Evolutionary conservation across 2,797 vertebrate species (phyloP).

Genomic region (Hephaestus fuliginosus): DNA sequence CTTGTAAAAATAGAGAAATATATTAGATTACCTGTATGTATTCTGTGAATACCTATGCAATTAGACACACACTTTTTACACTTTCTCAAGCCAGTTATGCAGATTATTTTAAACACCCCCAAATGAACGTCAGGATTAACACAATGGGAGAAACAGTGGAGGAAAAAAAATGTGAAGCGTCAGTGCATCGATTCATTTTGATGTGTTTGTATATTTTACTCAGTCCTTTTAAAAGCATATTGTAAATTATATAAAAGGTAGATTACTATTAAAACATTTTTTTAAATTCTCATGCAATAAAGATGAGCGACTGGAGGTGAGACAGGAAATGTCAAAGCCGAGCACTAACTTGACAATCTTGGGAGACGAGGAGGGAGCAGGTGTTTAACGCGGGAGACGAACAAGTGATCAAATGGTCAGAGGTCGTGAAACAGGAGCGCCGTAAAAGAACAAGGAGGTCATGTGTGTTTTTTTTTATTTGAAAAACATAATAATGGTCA

Average conservation of each 20-base stretch:
- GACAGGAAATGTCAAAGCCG: conserved; percentile 49
- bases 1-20: conserved; percentile 40
- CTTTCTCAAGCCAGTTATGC: conserved; percentile 40
- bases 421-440: conserved; percentile 56
- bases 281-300: conserved; percentile 55
- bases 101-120: conserved; percentile 39
- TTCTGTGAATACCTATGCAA: conserved; percentile 86
- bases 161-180: conserved; percentile 78
- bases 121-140: conserved; percentile 85
- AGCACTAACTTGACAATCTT: conserved; percentile 72
- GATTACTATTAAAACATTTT: conserved; percentile 18
- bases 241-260: conserved; percentile 45
- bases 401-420: conserved; percentile 60
- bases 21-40: conserved; percentile 65
- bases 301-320: conserved; percentile 19
- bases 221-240: conserved; percentile 53
- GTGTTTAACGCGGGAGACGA: conserved; percentile 47
- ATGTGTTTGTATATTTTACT: conserved; percentile 48
- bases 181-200: conserved; percentile 28
- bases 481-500: conserved; percentile 41
- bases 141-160: conserved; percentile 86
- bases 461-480: conserved; percentile 16
- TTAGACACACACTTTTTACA: conserved; percentile 47
- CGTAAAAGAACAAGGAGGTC: conserved; percentile 53
- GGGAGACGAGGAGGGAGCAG: conserved; percentile 56